phyloP scores from a whole-genome alignment of 1,140 invertebrate genomes.

The Microplitis mediator region DNA sequence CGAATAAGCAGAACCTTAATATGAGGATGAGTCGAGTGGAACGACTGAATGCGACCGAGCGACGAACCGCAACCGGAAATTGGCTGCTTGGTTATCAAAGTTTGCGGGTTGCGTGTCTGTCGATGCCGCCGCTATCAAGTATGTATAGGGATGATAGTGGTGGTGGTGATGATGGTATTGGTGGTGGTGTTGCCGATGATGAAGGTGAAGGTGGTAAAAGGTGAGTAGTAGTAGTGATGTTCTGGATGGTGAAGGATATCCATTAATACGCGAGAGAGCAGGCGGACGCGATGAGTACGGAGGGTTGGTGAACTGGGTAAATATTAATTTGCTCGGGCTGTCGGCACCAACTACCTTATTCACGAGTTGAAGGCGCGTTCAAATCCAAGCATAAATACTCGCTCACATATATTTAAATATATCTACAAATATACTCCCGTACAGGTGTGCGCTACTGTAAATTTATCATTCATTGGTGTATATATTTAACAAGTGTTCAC shows the following conservation, averaged over 20 bases:
- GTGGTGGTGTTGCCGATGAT: conserved; percentile 24
- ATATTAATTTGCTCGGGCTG: conserved; percentile 60
- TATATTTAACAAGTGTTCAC: too few species aligned
- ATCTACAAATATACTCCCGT: background rate
- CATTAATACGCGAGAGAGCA: conserved; percentile 59
- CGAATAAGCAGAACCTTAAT: conserved; percentile 43
- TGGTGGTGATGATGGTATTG: conserved; percentile 26
- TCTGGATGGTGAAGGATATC: conserved; percentile 43
- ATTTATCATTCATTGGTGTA: background rate
- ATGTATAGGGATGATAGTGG: conserved; percentile 11
- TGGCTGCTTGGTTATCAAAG: conserved; percentile 62
- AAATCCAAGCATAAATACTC: background rate
- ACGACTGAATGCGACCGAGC: conserved; percentile 49
- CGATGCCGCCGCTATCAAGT: conserved; percentile 15
- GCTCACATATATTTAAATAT: background rate
- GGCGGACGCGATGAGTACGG: conserved; percentile 29
- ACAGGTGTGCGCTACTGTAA: too few species aligned
- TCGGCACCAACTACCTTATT: conserved; percentile 47
- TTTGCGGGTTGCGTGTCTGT: conserved; percentile 62
- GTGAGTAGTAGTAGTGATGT: conserved; percentile 25
- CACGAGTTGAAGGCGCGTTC: background rate
- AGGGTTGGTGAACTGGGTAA: conserved; percentile 55
- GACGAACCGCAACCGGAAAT: conserved; percentile 61
- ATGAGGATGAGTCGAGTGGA: conserved; percentile 49
- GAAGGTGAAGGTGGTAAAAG: conserved; percentile 25